phyloP scores from a whole-genome alignment of 2,888 invertebrate species.

The Scaptomyza polygonia region DNA sequence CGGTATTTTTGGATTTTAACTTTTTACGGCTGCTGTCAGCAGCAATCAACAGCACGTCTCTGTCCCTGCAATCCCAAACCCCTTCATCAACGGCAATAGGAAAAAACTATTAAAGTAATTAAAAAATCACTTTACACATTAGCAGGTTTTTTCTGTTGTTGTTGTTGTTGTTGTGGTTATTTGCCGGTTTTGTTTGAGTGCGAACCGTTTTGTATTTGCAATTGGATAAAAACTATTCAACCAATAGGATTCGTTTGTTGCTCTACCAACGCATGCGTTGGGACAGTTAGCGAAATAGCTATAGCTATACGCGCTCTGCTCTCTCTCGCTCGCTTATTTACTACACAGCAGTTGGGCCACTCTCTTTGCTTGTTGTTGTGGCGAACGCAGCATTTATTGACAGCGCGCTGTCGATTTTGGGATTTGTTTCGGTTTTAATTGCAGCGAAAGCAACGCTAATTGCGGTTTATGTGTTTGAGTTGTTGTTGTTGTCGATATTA shows the following conservation, averaged over 20 bases:
- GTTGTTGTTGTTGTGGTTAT: constrained; percentile 2
- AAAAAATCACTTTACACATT: constrained; percentile 76
- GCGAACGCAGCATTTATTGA: constrained; percentile 34
- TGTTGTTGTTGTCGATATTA: constrained; percentile 2
- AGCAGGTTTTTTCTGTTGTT: constrained; percentile 50
- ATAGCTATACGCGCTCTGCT: constrained; percentile 20
- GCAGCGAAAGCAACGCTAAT: constrained; percentile 60
- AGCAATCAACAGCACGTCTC: constrained; percentile 39
- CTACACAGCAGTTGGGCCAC: constrained; percentile 45
- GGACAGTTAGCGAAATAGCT: constrained; percentile 28
- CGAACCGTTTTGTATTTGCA: constrained; percentile 1
- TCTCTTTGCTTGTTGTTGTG: constrained; percentile 16
- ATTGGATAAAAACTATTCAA: constrained; percentile 44
- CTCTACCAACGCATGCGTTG: constrained; percentile 66
- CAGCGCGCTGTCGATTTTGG: constrained; percentile 50
- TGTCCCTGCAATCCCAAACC: neutral
- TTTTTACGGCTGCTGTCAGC: constrained; percentile 46
- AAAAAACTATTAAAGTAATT: constrained; percentile 70
- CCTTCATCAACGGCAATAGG: constrained; percentile 4
- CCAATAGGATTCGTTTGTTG: constrained; percentile 32
- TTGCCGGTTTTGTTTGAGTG: constrained; percentile 10
- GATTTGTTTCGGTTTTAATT: constrained; percentile 49
- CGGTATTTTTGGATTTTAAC: neutral
- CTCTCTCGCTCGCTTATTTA: constrained; percentile 47
- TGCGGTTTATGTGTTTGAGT: constrained; percentile 42